Evolutionary conservation across 2,888 invertebrate species (phyloP).

Genomic region (Ecliptopera silaceata): DNA sequence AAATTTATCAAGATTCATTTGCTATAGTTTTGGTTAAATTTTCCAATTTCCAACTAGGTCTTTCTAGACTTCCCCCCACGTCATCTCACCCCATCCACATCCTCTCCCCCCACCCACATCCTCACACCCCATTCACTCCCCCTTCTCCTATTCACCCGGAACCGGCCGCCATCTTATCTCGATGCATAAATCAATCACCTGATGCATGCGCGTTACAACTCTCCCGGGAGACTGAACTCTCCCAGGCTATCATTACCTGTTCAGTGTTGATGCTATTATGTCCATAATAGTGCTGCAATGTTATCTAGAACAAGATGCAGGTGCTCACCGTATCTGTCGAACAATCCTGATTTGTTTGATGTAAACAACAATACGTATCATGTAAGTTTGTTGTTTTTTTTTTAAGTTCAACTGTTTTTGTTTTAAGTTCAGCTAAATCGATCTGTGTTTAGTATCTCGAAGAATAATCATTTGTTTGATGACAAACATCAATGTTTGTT

Average conservation of each 20-base stretch:
- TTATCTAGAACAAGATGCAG: background rate
- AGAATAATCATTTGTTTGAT: too few relatives aligned
- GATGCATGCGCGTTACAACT: slow-evolving; percentile 46
- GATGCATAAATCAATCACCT: slow-evolving; percentile 46
- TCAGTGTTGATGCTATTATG: slow-evolving; percentile 4
- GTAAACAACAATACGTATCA: slow-evolving; percentile 16
- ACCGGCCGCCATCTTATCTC: slow-evolving; percentile 21
- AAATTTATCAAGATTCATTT: too few relatives aligned
- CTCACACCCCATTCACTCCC: background rate
- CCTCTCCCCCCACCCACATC: background rate
- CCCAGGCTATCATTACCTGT: slow-evolving; percentile 4
- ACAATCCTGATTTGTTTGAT: slow-evolving; percentile 7
- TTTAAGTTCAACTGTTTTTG: background rate
- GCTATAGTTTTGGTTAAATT: too few relatives aligned
- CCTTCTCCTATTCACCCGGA: background rate
- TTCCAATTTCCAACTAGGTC: background rate
- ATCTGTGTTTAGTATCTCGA: too few relatives aligned
- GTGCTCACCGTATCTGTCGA: slow-evolving; percentile 7
- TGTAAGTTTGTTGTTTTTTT: slow-evolving; percentile 8
- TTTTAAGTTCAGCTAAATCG: too few relatives aligned
- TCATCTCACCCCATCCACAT: background rate
- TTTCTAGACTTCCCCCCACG: background rate
- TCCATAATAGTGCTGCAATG: background rate
- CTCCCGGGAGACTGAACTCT: slow-evolving; percentile 6
- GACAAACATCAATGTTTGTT: too few relatives aligned